Evolutionary conservation across 2,113 vertebrate species (phyloP), one percentile per base, ranked within the genome.

Genomic region (Cebus imitator): DNA sequence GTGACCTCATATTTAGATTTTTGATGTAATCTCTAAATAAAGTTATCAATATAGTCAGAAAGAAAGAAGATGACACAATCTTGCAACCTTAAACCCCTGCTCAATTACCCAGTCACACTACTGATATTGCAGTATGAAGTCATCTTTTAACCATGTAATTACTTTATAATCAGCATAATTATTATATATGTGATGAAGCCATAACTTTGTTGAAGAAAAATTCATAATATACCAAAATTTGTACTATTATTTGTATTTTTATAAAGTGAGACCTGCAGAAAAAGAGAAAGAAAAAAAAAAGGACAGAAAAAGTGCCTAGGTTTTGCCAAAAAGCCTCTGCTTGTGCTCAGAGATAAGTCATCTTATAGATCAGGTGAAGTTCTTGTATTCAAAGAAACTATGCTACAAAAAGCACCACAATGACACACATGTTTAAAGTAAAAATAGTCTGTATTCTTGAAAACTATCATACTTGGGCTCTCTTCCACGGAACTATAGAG

Each of bases 151-250:
- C 82, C 27, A 72, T 55, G 12, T 43, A 52, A 76, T 87, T 30
- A 76, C 55, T 58, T 23, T 8, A 9, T 73, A 32, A 66, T 50
- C 4, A 57, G 64, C 25, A 75, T 17, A 82, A n/a, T 48, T 75
- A 45, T 20, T 16, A 30, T 11, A 45, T 11, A 20, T 23, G n/a
- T 72, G n/a, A 43, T 30, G 61, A 88, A 88, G 3, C 11, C 40
- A 93, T 73, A 68, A 32, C 68, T 55, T 45, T 91, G 55, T 61
- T 80, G 12, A 84, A 94, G 91, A 86, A 79, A 93, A 91, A 61
- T n/a, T 52, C 21, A 5, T 91, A 86, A 27, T 64, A 58, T 73
- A 81, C 13, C 50, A 40, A 94, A 27, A 40, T 86, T 45, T 94
- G n/a, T 64, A 52, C 64, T n/a, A 48, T 35, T 91, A 32, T 75